Evolutionary conservation across 2,888 invertebrate genomes (phyloP), one percentile per base, ranked within the genome.

Genomic region (Linyphia triangularis): DNA sequence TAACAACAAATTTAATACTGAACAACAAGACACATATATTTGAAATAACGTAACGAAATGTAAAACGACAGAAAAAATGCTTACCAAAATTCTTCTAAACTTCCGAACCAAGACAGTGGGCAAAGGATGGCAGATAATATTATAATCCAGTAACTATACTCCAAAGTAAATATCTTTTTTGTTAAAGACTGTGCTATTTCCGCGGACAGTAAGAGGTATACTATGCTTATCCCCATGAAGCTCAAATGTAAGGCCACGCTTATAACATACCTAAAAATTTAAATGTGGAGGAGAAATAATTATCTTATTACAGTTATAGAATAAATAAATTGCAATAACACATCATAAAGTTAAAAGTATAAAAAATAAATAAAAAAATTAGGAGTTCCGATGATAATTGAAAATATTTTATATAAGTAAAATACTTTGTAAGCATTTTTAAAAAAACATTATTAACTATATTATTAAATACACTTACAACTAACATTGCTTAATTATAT

Each of bases 31-130:
- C n/a, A n/a, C n/a, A n/a, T n/a, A n/a, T n/a, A n/a, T n/a, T n/a
- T n/a, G n/a, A n/a, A n/a, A n/a, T n/a, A n/a, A n/a, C n/a, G n/a
- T n/a, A n/a, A n/a, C n/a, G 37, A 43, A 43, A 9, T 43, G 4
- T 3, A 16, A 16, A n/a, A 37, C 16, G 1, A 10, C 3, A 43
- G 1, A 73, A 19, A 59, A n/a, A 1, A 19, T 13, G 5, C 94
- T 94, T 93, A 97, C 97, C 97, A 97, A 96, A 97, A 97, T 92
- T 97, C 97, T 92, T 97, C 97, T 0, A 97, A 97, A 89, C 97
- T 97, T 72, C 97, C 97, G 6, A 97, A 94, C 97, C 97, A 97
- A 94, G 96, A 95, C 77, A 97, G 93, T 0, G 97, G 97, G 90
- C 96, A 96, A 26, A 97, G 94, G 77, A 95, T 92, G 1, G 95